phyloP scores from a whole-genome alignment of 2,888 invertebrate species.

The Augochlorella aurata region DNA sequence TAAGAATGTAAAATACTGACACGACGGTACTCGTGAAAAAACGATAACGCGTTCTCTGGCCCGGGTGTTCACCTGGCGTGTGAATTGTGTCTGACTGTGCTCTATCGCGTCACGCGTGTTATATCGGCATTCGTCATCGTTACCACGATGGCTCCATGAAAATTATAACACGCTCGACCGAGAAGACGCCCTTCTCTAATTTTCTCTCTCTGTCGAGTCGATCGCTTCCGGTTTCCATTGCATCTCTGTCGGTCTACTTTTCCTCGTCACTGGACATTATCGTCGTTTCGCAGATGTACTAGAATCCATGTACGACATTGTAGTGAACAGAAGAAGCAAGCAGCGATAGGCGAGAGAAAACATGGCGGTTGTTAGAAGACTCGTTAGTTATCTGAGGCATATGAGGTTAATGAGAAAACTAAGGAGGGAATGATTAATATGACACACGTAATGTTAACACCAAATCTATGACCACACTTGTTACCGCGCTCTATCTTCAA shows the following conservation, averaged over 20 bases:
- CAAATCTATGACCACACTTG: no score
- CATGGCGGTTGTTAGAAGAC: background rate
- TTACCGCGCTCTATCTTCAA: no score
- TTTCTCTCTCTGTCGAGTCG: no score
- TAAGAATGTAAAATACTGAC: constrained; percentile 47
- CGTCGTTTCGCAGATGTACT: background rate
- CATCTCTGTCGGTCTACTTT: no score
- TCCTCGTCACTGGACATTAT: background rate
- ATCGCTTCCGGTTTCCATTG: no score
- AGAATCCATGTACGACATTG: background rate
- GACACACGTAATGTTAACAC: background rate
- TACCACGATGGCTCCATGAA: no score
- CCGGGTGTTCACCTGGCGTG: background rate
- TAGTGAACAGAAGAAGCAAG: constrained; percentile 43
- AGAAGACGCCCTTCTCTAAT: no score
- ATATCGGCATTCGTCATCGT: no score
- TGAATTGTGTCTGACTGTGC: no score
- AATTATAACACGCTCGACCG: no score
- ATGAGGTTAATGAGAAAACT: background rate
- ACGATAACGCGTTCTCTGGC: background rate
- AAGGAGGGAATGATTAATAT: background rate
- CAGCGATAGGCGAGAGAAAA: constrained; percentile 17
- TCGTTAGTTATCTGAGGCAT: background rate
- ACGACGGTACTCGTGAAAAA: constrained; percentile 28
- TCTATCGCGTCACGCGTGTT: no score